Base-by-base conservation (phyloP, 2,888 invertebrate species). In the Nowickia ferox region DNA sequence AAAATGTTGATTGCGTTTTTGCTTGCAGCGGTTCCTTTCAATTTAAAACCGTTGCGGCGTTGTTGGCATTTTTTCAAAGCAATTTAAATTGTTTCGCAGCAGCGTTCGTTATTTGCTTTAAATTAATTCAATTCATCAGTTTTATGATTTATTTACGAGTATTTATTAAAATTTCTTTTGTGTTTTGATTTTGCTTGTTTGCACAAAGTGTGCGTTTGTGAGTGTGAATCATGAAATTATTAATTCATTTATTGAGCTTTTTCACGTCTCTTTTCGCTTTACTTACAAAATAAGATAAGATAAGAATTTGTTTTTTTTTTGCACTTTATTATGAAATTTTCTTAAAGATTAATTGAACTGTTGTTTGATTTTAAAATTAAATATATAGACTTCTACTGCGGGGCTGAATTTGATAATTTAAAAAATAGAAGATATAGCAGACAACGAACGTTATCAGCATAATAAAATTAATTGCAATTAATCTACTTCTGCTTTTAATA, bases 11-110 rank as follows among this genome's bases (percentile, higher is more conserved):
- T 72, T 44, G 74, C 57, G 74, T 38, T 63, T 74, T 74, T n/a
- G 38, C 48, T 59, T 44, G 57, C 57, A 57, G 59, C 59, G 53
- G 68, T 53, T 69, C 53, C 55, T 69, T 42, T 53, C 30, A 63
- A 46, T 79, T 71, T 46, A 42, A 81, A 69, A 75, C 82, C 72
- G 83, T 77, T 83, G 66, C 77, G 72, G 72, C 77, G 72, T 66
- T 65, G 48, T 59, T 78, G 83, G 83, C 77, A 72, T 61, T 55
- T 84, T 78, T 66, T 71, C 63, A 82, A 76, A 76, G 38, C 74
- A 68, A 75, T 76, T 82, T 48, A 55, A 82, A 82, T 69, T 75
- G 63, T 53, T 82, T 79, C 71, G 65, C 63, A 63, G 38, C 6
- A 30, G 30, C 30, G 30, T 30, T 30, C 6, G 38, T 65, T 63